Base-by-base conservation (phyloP, 2,888 invertebrate genomes). In the Eulithis testata region DNA sequence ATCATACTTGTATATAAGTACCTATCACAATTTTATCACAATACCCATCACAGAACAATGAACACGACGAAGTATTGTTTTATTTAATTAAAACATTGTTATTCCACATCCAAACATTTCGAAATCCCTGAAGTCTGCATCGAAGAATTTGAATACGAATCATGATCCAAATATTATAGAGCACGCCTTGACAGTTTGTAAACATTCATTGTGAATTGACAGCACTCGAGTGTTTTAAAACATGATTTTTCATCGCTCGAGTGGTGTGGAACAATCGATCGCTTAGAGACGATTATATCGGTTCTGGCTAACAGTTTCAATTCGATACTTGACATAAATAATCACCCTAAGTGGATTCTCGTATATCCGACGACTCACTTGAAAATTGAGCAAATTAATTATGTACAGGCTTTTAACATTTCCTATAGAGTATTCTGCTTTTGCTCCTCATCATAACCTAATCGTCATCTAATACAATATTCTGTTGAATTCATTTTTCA, bases 121-220 rank as follows among this genome's bases (percentile, higher is more conserved):
- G 2, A 37, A 14, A 53, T 21, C 21, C 49, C 31, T 31, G 31
- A 52, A 8, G 37, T 37, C 14, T 37, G 12, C 14, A 6, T 52
- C 31, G 12, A 36, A 37, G 47, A 57, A 57, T 47, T 14, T 51
- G n/a, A 21, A 50, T 40, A 40, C 31, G 47, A 11, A 9, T 53
- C 4, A n/a, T 51, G 21, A 45, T 51, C 31, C 45, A 58, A 27
- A 44, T 54, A 59, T 59, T 44, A 53, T 49, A 11, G 44, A 11
- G 44, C 53, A 36, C 12, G 56, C 21, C 11, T 37, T 57, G 51
- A 47, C 51, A 52, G 63, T 59, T 59, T 50, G 49, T 60, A 66
- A 66, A 66, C 66, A 63, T 40, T 31, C 59, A 57, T 63, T 66
- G 62, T 63, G 55, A 43, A 49, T 43, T 52, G 52, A 60, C 51